Evolutionary conservation across 2,888 invertebrate species (phyloP).

Genomic region (Cataglyphis albicans): DNA sequence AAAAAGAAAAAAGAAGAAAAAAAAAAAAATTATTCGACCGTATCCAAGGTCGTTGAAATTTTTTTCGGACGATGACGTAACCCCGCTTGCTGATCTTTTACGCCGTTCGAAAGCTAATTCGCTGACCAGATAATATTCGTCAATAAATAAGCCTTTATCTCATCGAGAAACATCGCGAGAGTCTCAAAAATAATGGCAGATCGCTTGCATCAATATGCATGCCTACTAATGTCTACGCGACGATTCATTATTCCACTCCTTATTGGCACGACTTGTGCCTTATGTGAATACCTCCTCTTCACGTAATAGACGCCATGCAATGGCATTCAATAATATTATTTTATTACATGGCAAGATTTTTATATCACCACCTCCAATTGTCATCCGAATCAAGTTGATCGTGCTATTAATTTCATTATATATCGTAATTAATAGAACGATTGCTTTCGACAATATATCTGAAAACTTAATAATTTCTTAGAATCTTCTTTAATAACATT

Average conservation of each 20-base stretch:
- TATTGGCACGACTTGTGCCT: background rate
- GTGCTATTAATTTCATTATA: background rate
- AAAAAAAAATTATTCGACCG: background rate
- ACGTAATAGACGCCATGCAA: background rate
- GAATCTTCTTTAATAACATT: background rate
- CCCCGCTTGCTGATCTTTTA: background rate
- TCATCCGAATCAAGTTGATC: background rate
- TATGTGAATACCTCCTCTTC: background rate
- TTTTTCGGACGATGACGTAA: constrained; percentile 39
- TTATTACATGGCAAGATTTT: constrained; percentile 14
- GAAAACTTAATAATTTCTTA: background rate
- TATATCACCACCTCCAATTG: background rate
- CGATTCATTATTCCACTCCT: background rate
- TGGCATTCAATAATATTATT: constrained; percentile 8
- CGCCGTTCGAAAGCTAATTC: constrained; percentile 18
- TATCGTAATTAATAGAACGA: background rate
- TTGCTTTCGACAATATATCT: background rate
- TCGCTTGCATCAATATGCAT: constrained; percentile 3
- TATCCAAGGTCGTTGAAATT: background rate
- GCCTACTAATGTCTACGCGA: background rate
- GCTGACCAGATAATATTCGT: constrained; percentile 26
- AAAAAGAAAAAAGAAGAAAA: background rate
- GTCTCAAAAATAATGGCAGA: constrained; percentile 25
- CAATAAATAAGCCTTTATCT: constrained; percentile 40
- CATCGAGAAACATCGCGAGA: background rate